Conservation (phyloP, 2,888 invertebrate genomes). For the Netelia inedita region DNA sequence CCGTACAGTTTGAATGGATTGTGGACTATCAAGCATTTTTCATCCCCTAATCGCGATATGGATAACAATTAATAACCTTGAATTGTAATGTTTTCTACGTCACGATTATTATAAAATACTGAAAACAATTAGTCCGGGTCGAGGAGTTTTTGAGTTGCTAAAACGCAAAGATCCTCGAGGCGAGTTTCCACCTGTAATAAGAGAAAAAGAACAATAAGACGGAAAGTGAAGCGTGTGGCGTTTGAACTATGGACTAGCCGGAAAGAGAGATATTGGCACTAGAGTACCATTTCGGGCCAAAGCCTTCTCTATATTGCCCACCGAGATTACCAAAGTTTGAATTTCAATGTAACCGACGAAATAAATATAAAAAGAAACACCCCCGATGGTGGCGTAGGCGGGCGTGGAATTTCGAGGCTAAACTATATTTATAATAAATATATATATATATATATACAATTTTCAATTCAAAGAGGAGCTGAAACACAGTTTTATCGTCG, state of each 20-base stretch:
- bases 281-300: constrained; percentile 47
- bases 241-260: constrained; percentile 7
- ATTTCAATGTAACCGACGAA: constrained; percentile 59
- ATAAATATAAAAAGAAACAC: constrained; percentile 62
- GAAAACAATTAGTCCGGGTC: too few relatives aligned
- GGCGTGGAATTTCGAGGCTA: constrained; percentile 31
- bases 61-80: too few relatives aligned
- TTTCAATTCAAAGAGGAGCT: constrained; percentile 61
- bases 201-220: not conserved
- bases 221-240: not conserved
- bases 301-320: constrained; percentile 55
- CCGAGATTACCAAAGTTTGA: constrained; percentile 68
- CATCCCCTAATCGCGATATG: too few relatives aligned
- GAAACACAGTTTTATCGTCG: constrained; percentile 53
- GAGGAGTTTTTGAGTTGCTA: too few relatives aligned
- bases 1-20: too few relatives aligned
- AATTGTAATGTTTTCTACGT: too few relatives aligned
- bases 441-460: constrained; percentile 37
- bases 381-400: constrained; percentile 49
- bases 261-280: constrained; percentile 27
- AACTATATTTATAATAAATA: constrained; percentile 9
- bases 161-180: too few relatives aligned
- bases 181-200: too few relatives aligned
- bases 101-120: too few relatives aligned
- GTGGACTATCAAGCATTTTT: too few relatives aligned